Evolutionary conservation across 2,797 vertebrate genomes (phyloP), one percentile per base, ranked within the genome.

Genomic region (Distichodus sexfasciatus): DNA sequence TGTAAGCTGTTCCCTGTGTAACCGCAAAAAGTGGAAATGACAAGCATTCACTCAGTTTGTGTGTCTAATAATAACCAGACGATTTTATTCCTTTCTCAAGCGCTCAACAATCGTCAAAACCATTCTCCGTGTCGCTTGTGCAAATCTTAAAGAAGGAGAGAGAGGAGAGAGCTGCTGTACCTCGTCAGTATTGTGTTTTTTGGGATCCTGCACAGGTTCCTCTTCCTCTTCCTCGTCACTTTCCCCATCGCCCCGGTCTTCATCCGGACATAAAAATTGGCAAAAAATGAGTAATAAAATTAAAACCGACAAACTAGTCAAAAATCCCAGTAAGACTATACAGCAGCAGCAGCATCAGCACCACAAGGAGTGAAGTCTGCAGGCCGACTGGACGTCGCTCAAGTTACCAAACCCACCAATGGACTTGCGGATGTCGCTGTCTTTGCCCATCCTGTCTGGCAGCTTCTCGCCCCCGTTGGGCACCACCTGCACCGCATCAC

Each of bases 151-250:
- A 41, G 24, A n/a, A 15, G 33, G 17, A 24, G 8, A 26, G 21
- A 51, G 15, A 19, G 48, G 17, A 10, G n/a, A n/a, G 11, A 26
- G 26, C 14, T 38, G 10, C 17, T 1, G 29, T 64, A 95, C 95
- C 92, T 96, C 94, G 6, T 95, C 95, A 0, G 89, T 86, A 64
- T 91, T 91, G 0, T 92, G 90, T 75, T 94, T 96, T 76, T 95
- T 96, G 31, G 76, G 87, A 9, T 95, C 91, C 0, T 82, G 73
- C 1, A 72, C 23, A 0, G 81, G 62, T 14, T 96, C 94, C 6
- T 95, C 94, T 1, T 95, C 94, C 21, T 96, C 95, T 0, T 95
- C 94, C 0, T 95, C 93, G 36, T 94, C 93, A 1, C 93, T 95
- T 17, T 96, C 93, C 19, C 82, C 66, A 75, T 94, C 87, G 38